Conservation (phyloP, 2,888 invertebrate genomes). For the Megamerina dolium region DNA sequence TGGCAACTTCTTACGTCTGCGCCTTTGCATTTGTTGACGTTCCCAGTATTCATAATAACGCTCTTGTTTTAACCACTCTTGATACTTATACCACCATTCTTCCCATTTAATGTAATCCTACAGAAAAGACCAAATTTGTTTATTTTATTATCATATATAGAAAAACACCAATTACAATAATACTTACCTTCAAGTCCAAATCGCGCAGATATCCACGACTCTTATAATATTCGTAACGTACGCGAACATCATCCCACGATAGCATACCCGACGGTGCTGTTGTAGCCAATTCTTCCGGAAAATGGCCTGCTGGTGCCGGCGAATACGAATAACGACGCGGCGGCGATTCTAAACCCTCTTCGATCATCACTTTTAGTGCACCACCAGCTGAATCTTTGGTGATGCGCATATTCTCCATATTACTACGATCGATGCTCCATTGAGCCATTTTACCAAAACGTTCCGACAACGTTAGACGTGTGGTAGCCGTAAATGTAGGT, state of each 20-base stretch:
- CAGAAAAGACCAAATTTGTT: background rate
- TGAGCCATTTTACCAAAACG: slow-evolving; percentile 89
- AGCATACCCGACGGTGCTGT: slow-evolving; percentile 66
- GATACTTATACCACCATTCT: slow-evolving; percentile 88
- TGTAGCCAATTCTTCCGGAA: slow-evolving; percentile 69
- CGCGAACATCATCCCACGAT: slow-evolving; percentile 84
- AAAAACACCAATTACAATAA: background rate
- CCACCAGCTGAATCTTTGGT: slow-evolving; percentile 70
- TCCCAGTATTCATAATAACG: slow-evolving; percentile 51
- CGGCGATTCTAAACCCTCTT: slow-evolving; percentile 57
- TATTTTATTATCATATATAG: background rate
- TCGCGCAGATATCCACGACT: slow-evolving; percentile 79
- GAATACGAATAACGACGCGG: slow-evolving; percentile 56
- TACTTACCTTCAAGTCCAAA: slow-evolving; percentile 45
- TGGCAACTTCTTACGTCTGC: slow-evolving; percentile 49
- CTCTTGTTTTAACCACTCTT: slow-evolving; percentile 74
- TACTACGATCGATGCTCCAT: slow-evolving; percentile 77
- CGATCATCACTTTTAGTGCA: slow-evolving; percentile 72
- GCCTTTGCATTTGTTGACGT: slow-evolving; percentile 46
- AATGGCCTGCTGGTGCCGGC: slow-evolving; percentile 67
- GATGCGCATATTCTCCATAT: slow-evolving; percentile 80
- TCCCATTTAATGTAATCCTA: slow-evolving; percentile 88
- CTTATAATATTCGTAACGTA: slow-evolving; percentile 84
- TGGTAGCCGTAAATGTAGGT: slow-evolving; percentile 59
- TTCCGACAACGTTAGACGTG: slow-evolving; percentile 72